Percentiles rank a stretch among this genome's conserved stretches.
Conservation (phyloP, 2,888 invertebrate genomes). For the Watsonalla binaria region DNA sequence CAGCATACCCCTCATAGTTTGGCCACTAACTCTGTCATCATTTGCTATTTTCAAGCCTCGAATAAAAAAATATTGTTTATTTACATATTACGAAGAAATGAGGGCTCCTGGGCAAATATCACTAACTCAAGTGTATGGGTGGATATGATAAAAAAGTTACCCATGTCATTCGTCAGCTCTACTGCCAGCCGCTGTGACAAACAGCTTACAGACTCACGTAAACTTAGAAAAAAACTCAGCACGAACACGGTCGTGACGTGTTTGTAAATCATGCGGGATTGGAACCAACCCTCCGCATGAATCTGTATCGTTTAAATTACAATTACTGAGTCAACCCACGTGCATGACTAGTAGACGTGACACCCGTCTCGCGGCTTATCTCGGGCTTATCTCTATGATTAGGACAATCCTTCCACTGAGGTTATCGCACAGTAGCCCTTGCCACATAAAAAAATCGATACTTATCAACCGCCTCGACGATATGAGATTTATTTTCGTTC, state of each 20-base stretch:
- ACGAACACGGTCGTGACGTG: constrained; percentile 56
- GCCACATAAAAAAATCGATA: constrained; percentile 49
- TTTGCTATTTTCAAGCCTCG: too few relatives aligned
- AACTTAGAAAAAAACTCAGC: constrained; percentile 41
- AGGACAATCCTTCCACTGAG: constrained; percentile 45
- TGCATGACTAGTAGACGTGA: constrained; percentile 35
- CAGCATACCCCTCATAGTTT: too few relatives aligned
- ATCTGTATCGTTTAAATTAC: constrained; percentile 52
- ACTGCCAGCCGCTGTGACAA: constrained; percentile 40
- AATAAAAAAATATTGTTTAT: neutral
- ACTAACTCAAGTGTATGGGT: neutral
- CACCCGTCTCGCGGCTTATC: constrained; percentile 45
- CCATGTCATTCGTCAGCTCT: constrained; percentile 57
- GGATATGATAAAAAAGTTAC: constrained; percentile 33
- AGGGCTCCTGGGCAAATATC: neutral
- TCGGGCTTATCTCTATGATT: constrained; percentile 60
- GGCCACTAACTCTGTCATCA: too few relatives aligned
- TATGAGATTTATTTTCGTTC: constrained; percentile 58
- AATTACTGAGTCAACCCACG: constrained; percentile 57
- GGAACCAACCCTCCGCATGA: constrained; percentile 44
- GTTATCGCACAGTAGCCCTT: constrained; percentile 68
- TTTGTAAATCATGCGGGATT: constrained; percentile 59
- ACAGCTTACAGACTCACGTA: constrained; percentile 32
- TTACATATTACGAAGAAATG: neutral
- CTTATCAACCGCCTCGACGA: constrained; percentile 51